Conservation (phyloP, 2,113 vertebrate species). For the Apeltes quadracus region DNA sequence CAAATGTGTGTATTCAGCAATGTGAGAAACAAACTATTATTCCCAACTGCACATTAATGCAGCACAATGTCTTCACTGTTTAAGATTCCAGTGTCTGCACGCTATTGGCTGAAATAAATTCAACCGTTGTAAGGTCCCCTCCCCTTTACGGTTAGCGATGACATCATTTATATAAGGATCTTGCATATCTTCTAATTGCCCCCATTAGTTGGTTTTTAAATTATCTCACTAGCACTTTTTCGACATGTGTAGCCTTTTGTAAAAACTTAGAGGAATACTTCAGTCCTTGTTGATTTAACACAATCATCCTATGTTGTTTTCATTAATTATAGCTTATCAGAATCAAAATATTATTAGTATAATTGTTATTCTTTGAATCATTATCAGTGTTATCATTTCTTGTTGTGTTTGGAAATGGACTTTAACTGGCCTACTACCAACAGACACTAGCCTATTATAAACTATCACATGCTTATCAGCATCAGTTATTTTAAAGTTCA, state of each 20-base stretch:
- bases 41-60: not conserved
- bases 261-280: not conserved
- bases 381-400: not conserved
- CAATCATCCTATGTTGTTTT: not conserved
- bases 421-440: conserved; percentile 29
- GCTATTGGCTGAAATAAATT: conserved; percentile 70
- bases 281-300: not conserved
- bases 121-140: conserved; percentile 53
- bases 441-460: conserved; percentile 15
- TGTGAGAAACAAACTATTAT: not conserved
- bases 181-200: not conserved
- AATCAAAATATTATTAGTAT: not conserved
- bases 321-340: not conserved
- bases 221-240: not conserved
- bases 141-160: conserved; percentile 71
- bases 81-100: conserved; percentile 45
- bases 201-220: not conserved
- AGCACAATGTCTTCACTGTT: conserved; percentile 29
- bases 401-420: conserved; percentile 32
- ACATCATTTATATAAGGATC: conserved; percentile 64
- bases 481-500: conserved; percentile 9
- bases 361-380: not conserved
- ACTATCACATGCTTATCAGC: conserved; percentile 1
- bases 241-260: not conserved
- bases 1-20: not conserved